Conservation (phyloP, 2,888 invertebrate species). For the Oxycera nigricornis region DNA sequence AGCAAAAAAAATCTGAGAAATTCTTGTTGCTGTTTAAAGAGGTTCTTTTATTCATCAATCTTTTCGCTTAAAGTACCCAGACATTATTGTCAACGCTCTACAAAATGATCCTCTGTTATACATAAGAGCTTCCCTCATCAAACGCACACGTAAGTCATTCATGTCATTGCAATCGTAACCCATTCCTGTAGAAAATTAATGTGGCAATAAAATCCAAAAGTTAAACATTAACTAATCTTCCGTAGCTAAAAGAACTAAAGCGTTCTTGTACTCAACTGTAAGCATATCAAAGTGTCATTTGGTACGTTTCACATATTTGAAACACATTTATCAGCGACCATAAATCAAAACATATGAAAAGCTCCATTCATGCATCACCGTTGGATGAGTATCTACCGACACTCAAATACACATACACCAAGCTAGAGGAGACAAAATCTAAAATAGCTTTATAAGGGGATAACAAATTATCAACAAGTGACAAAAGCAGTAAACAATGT, state of each 20-base stretch:
- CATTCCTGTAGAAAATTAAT: too few relatives aligned
- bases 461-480: slow-evolving; percentile 41
- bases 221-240: background rate
- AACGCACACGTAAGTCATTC: too few relatives aligned
- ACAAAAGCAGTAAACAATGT: slow-evolving; percentile 35
- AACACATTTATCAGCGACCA: slow-evolving; percentile 26
- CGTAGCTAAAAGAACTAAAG: background rate
- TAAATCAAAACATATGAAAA: slow-evolving; percentile 32
- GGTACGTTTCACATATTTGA: background rate
- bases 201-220: background rate
- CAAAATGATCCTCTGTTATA: too few relatives aligned
- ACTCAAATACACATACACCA: background rate
- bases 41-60: too few relatives aligned
- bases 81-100: too few relatives aligned
- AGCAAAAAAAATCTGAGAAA: too few relatives aligned
- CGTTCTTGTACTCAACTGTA: background rate
- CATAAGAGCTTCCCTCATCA: too few relatives aligned
- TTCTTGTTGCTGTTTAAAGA: too few relatives aligned
- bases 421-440: background rate
- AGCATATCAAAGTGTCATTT: slow-evolving; percentile 19
- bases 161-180: too few relatives aligned
- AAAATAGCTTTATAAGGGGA: slow-evolving; percentile 31
- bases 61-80: too few relatives aligned
- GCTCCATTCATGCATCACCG: background rate
- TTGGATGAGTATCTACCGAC: background rate